phyloP scores from a whole-genome alignment of 2,797 vertebrate species.

The Scolopax bukidnonensis region DNA sequence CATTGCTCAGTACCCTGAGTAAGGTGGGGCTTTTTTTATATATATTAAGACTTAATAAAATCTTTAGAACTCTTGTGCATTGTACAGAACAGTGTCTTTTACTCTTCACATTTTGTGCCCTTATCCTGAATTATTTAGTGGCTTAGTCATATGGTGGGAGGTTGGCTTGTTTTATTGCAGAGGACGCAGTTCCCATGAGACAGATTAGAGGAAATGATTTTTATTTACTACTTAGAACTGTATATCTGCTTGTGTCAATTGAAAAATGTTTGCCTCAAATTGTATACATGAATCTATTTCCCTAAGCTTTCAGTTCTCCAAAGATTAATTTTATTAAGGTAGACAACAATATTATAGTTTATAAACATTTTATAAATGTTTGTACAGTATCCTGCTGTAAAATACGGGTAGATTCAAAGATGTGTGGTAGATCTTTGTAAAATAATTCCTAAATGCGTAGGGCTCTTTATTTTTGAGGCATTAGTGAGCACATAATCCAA shows the following conservation, averaged over 20 bases:
- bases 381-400: neutral
- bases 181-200: neutral
- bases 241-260: slow-evolving; percentile 21
- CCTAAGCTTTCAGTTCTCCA: slow-evolving; percentile 38
- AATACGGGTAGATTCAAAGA: neutral
- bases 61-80: neutral
- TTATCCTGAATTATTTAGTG: slow-evolving; percentile 20
- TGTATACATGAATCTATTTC: slow-evolving; percentile 36
- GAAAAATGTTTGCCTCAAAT: slow-evolving; percentile 42
- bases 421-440: neutral
- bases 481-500: neutral
- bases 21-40: neutral
- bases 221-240: slow-evolving; percentile 34
- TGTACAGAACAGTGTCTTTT: neutral
- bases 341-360: slow-evolving; percentile 2
- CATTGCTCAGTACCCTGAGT: neutral
- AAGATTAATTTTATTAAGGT: slow-evolving; percentile 26
- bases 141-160: neutral
- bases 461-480: neutral
- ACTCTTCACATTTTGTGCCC: neutral
- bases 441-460: neutral
- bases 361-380: neutral
- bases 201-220: neutral
- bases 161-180: neutral
- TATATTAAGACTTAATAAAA: neutral